Base-by-base conservation (phyloP, 2,888 invertebrate species). In the Drosophila heteroneura region DNA sequence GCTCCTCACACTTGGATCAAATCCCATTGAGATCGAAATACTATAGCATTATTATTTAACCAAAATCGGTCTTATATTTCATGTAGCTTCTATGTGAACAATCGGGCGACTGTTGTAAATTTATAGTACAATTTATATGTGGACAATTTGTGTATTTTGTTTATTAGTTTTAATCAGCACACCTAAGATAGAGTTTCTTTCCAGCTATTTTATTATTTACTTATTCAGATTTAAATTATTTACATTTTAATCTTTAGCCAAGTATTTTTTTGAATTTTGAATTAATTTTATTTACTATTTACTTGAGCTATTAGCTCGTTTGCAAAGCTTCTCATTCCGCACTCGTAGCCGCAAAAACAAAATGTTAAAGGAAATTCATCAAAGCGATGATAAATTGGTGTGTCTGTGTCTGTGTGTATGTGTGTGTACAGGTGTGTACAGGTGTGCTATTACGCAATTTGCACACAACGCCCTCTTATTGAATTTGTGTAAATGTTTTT, bases 401-500 rank as follows among this genome's bases (percentile, higher is more conserved):
- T 6, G 28, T 30, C 3, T 39, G n/a, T 19, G 4, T 28, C 5
- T 53, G n/a, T n/a, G 19, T 51, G 14, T 37, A 10, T 53, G 10
- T 19, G 28, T n/a, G 5, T 26, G 12, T n/a, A 28, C 3, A 2
- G 14, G 14, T 22, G 6, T 57, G n/a, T 39, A 10, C 41, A 68
- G 61, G 51, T 70, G 52, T 76, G 57, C 30, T 51, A 63, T 79
- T 70, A 79, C 57, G 53, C 79, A 79, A 77, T 74, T 73, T 73
- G 26, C 57, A 53, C 59, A 65, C 52, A 32, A 22, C 61, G 54
- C 39, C 10, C 16, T 22, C 63, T 67, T 78, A 80, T 78, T 75
- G 66, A 71, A 80, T 77, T 79, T 78, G 66, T 59, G 61, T 69
- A 75, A 80, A 80, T 78, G 66, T 65, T 80, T 80, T 53, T 63